Evolutionary conservation across 2,113 vertebrate genomes (phyloP).

Genomic region (Pygoscelis adeliae): DNA sequence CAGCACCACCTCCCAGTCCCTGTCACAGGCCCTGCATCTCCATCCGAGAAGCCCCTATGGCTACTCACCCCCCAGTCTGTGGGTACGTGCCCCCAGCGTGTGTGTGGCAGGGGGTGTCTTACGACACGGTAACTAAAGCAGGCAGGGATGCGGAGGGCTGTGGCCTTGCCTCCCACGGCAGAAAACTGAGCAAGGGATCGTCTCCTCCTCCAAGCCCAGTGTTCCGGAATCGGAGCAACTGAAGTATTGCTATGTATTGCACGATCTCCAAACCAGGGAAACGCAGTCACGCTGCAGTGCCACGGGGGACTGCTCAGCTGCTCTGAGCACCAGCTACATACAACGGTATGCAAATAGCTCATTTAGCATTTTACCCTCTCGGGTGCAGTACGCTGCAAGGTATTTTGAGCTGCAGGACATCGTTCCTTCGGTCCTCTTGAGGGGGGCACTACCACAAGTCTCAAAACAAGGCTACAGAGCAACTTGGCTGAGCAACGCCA

Average conservation of each 20-base stretch:
- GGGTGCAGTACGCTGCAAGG: not conserved
- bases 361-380: not conserved
- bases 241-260: not conserved
- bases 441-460: not conserved
- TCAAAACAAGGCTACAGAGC: not conserved
- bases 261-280: not conserved
- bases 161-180: not conserved
- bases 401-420: not conserved
- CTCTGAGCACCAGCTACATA: not conserved
- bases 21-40: not conserved
- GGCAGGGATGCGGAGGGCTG: rapidly evolving
- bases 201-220: not conserved
- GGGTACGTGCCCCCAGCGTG: rapidly evolving
- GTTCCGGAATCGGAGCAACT: not conserved
- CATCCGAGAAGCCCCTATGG: not conserved
- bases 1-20: not conserved
- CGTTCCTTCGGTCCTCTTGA: not conserved
- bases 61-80: rapidly evolving
- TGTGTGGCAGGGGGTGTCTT: no score
- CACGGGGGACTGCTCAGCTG: not conserved
- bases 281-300: rapidly evolving
- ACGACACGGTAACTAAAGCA: rapidly evolving
- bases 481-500: rapidly evolving
- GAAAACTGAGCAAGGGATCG: not conserved
- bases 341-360: rapidly evolving